Evolutionary conservation across 2,888 invertebrate species (phyloP).

Genomic region (Papilio gigon): DNA sequence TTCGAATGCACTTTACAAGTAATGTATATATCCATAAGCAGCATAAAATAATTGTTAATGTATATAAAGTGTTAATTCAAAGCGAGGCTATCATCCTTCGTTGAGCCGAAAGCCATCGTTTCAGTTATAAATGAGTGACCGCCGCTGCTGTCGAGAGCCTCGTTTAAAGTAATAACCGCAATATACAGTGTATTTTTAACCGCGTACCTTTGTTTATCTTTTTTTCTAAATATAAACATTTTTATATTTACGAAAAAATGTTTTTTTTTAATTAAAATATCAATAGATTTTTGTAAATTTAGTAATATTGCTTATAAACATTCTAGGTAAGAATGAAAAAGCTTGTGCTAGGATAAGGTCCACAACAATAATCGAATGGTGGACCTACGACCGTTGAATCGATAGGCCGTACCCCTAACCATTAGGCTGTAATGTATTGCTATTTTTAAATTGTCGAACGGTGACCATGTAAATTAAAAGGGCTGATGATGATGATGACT

Average conservation of each 20-base stretch:
- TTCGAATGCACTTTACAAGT: not conserved
- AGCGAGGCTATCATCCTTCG: not conserved
- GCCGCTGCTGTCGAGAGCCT: conserved; percentile 31
- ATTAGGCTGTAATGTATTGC: too few relatives aligned
- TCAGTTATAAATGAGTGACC: conserved; percentile 33
- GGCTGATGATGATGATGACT: too few relatives aligned
- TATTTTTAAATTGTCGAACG: too few relatives aligned
- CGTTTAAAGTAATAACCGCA: conserved; percentile 38
- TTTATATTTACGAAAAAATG: not conserved
- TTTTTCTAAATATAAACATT: not conserved
- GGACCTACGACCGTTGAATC: too few relatives aligned
- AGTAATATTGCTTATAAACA: too few relatives aligned
- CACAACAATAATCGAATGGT: too few relatives aligned
- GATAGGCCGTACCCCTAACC: too few relatives aligned
- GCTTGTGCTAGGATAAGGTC: too few relatives aligned
- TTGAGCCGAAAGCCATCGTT: conserved; percentile 19
- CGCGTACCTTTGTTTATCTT: not conserved
- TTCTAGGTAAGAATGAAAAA: too few relatives aligned
- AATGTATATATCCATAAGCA: not conserved
- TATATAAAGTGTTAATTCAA: not conserved
- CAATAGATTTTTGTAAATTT: too few relatives aligned
- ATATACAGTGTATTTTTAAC: conserved; percentile 27
- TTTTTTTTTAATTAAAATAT: not conserved
- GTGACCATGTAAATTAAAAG: too few relatives aligned
- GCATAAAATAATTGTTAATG: not conserved